Conservation (phyloP, 30 jellyfish, hydroid and myxozoan genomes). For the Rhopilema esculentum region DNA sequence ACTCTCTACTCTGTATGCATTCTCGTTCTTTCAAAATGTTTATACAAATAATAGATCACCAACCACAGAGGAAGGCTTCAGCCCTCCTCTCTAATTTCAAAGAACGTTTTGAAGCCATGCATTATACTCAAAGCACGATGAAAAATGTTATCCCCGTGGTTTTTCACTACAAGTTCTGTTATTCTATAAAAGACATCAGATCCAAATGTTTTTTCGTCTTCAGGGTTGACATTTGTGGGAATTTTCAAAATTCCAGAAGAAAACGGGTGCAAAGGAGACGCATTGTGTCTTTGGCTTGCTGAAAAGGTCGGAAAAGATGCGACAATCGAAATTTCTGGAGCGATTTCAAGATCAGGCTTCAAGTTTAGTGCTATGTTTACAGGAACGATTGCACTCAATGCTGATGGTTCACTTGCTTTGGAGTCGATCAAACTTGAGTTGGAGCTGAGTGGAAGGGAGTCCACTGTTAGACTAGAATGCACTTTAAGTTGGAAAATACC, state of each 20-base stretch:
- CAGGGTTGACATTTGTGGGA: slow-evolving; percentile 57
- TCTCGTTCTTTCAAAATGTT: too few species aligned
- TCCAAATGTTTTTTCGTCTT: background rate
- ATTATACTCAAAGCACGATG: too few species aligned
- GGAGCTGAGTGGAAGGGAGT: slow-evolving; percentile 38
- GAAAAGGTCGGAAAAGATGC: slow-evolving; percentile 65
- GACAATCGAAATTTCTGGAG: slow-evolving; percentile 46
- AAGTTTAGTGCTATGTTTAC: slow-evolving; percentile 48
- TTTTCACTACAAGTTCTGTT: too few species aligned
- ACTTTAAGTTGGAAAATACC: slow-evolving; percentile 31
- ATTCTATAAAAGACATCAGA: too few species aligned
- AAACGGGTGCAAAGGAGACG: slow-evolving; percentile 55
- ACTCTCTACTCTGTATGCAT: too few species aligned
- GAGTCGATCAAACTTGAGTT: slow-evolving; percentile 35
- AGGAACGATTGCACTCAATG: slow-evolving; percentile 33
- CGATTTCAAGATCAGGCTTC: slow-evolving; percentile 24
- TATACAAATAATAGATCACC: too few species aligned
- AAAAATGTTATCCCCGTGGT: too few species aligned
- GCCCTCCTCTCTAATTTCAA: too few species aligned
- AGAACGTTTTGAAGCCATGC: too few species aligned
- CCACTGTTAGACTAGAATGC: slow-evolving; percentile 45
- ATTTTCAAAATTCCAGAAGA: slow-evolving; percentile 62
- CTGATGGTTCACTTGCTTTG: slow-evolving; percentile 38
- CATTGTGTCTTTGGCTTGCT: slow-evolving; percentile 66
- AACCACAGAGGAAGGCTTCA: too few species aligned